A percentile compares a stretch with the other conserved stretches of the same genome.
These are phyloP conservation scores for Pseudomyrmex concolor DNA, from an alignment of 1,140 invertebrate species.

Conservation along the genomic window DNA sequence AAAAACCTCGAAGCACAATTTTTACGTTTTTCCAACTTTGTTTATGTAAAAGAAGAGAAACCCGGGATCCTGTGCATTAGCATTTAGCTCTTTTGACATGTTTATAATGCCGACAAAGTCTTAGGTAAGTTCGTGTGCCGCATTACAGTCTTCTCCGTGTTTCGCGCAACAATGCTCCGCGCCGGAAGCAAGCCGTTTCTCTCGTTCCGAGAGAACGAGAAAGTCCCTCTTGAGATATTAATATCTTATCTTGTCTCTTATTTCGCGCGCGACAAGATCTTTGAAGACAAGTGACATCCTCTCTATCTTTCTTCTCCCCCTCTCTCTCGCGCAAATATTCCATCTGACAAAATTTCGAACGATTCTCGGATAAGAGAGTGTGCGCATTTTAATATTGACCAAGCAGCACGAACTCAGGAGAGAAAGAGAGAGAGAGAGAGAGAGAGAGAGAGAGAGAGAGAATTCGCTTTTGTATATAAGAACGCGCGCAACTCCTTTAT, in stretches of 20 bases:
- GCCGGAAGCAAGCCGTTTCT: neutral
- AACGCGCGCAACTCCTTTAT: slow-evolving; percentile 19
- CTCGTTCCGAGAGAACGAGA: too few relatives aligned
- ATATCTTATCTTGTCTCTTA: neutral
- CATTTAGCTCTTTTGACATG: slow-evolving; percentile 24
- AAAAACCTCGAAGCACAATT: slow-evolving; percentile 7
- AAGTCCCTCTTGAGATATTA: slow-evolving; percentile 8
- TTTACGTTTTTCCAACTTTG: neutral
- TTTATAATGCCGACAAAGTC: slow-evolving; percentile 20
- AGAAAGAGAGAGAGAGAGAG: too few relatives aligned
- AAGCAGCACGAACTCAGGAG: neutral
- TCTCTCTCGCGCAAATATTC: neutral
- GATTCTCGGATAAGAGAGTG: slow-evolving; percentile 17
- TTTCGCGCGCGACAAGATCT: neutral
- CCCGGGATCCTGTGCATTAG: slow-evolving; percentile 8
- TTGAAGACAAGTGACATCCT: neutral
- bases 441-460: neutral
- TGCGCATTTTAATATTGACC: slow-evolving; percentile 44
- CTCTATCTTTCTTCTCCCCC: neutral
- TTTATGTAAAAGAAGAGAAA: slow-evolving; percentile 17
- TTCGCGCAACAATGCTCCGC: neutral
- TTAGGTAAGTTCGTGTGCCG: neutral
- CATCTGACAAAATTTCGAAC: slow-evolving; percentile 1
- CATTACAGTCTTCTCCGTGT: neutral
- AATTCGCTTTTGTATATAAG: neutral